Percentiles rank a stretch among this genome's conserved stretches.
These are phyloP conservation scores for Corapipo altera DNA, from an alignment of 2,113 vertebrate species.

Conservation along the genomic window DNA sequence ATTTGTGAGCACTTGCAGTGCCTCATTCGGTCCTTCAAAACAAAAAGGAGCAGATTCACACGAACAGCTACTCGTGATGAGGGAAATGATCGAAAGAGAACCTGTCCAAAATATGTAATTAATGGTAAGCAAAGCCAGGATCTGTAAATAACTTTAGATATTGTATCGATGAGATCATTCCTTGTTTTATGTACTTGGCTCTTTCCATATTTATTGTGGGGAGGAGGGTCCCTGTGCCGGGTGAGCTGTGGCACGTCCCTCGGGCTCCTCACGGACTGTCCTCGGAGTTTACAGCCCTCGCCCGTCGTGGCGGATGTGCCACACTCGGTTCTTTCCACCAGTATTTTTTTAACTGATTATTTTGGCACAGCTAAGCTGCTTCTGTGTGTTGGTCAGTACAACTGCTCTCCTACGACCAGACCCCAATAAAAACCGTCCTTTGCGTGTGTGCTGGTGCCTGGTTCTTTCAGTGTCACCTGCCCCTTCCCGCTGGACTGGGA, in stretches of 20 bases:
- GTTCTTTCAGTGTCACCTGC: background rate
- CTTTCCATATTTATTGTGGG: slow-evolving; percentile 79
- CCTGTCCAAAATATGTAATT: slow-evolving; percentile 40
- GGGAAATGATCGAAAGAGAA: slow-evolving; percentile 21
- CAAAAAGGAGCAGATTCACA: background rate
- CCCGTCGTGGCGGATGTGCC: slow-evolving; percentile 13
- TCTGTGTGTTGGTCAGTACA: slow-evolving; percentile 77
- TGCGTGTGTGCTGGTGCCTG: slow-evolving; percentile 58
- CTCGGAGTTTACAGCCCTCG: slow-evolving; percentile 43
- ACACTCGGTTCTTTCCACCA: slow-evolving; percentile 60
- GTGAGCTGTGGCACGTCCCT: background rate
- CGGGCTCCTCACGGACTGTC: background rate
- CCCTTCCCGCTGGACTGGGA: background rate
- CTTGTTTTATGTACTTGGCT: slow-evolving; percentile 75
- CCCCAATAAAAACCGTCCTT: slow-evolving; percentile 87
- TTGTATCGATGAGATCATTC: slow-evolving; percentile 75
- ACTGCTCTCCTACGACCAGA: slow-evolving; percentile 78
- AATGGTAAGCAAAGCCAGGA: slow-evolving; percentile 51
- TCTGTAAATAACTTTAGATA: slow-evolving; percentile 85
- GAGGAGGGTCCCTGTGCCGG: slow-evolving; percentile 23
- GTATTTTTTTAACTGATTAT: slow-evolving; percentile 56
- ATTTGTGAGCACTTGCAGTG: background rate
- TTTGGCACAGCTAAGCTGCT: slow-evolving; percentile 75
- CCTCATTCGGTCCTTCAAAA: background rate
- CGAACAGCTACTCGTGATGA: background rate